phyloP scores from a whole-genome alignment of 2,113 vertebrate genomes.

The Talpa occidentalis region DNA sequence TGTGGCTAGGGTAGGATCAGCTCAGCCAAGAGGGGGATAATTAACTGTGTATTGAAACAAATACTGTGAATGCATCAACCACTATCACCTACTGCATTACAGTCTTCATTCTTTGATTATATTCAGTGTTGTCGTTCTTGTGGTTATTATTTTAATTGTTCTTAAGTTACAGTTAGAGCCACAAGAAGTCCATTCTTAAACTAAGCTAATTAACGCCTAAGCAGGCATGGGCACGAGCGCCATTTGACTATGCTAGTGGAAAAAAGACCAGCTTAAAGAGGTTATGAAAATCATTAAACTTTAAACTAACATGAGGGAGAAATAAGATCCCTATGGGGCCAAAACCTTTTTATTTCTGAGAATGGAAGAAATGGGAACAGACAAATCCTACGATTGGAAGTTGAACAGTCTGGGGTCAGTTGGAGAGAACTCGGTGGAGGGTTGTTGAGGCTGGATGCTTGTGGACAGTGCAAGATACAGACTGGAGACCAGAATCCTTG shows the following conservation, averaged over 20 bases:
- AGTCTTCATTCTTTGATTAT: background rate
- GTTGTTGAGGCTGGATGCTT: too few species aligned
- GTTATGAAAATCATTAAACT: conserved; percentile 69
- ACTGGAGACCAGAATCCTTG: background rate
- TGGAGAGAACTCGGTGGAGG: too few species aligned
- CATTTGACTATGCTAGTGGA: background rate
- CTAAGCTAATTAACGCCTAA: conserved; percentile 44
- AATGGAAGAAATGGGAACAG: conserved; percentile 32
- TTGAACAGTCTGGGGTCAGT: background rate
- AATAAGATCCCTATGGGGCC: background rate
- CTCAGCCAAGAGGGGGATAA: background rate
- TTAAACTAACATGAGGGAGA: conserved; percentile 38
- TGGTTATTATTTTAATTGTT: conserved; percentile 18
- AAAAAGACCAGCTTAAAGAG: conserved; percentile 23
- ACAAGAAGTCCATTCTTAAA: conserved; percentile 42
- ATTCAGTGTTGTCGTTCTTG: background rate
- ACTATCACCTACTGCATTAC: too few species aligned
- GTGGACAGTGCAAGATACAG: background rate
- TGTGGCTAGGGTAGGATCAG: background rate
- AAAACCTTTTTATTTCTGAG: conserved; percentile 49
- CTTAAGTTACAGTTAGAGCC: conserved; percentile 36
- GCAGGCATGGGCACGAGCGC: background rate
- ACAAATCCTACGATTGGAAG: background rate
- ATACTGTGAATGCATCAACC: background rate
- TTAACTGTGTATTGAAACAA: background rate